These are phyloP conservation scores for Campoletis sonorensis DNA, from an alignment of 1,140 invertebrate species.

Conservation along the genomic window DNA sequence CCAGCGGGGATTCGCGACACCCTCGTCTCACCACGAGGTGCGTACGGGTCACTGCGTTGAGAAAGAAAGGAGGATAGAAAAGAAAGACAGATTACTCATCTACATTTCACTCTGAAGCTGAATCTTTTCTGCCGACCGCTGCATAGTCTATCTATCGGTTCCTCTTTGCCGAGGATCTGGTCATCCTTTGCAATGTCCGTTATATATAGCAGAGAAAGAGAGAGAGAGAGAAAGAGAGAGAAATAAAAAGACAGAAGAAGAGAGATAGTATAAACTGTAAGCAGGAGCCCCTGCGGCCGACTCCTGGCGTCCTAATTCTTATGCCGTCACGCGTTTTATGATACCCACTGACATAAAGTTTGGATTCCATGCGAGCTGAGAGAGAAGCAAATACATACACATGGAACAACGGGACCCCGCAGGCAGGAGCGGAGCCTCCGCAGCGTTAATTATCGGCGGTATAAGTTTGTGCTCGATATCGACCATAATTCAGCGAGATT, in stretches of 20 bases:
- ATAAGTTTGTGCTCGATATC: conserved; percentile 61
- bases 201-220: conserved; percentile 3
- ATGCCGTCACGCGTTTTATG: conserved; percentile 69
- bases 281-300: conserved; percentile 46
- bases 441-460: conserved; percentile 51
- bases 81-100: conserved; percentile 60
- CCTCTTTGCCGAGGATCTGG: conserved; percentile 30
- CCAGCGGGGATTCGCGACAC: conserved; percentile 72
- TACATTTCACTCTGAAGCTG: conserved; percentile 54
- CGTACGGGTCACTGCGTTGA: conserved; percentile 34
- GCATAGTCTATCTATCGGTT: conserved; percentile 38
- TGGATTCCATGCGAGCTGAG: conserved; percentile 63
- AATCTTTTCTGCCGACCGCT: conserved; percentile 21
- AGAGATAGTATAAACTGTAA: conserved; percentile 38
- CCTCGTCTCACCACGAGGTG: conserved; percentile 58
- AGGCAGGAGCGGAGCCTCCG: conserved; percentile 19
- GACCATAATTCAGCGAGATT: conserved; percentile 63
- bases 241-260: background rate
- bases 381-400: conserved; percentile 17
- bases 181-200: conserved; percentile 26
- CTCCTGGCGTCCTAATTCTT: conserved; percentile 64
- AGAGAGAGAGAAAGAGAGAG: conserved; percentile 15
- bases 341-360: conserved; percentile 69
- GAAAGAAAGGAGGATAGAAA: conserved; percentile 32
- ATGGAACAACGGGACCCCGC: conserved; percentile 30